A percentile compares a stretch with the other conserved stretches of the same genome.
phyloP scores from a whole-genome alignment of 1,140 invertebrate genomes.

The Mactra quadrangularis region DNA sequence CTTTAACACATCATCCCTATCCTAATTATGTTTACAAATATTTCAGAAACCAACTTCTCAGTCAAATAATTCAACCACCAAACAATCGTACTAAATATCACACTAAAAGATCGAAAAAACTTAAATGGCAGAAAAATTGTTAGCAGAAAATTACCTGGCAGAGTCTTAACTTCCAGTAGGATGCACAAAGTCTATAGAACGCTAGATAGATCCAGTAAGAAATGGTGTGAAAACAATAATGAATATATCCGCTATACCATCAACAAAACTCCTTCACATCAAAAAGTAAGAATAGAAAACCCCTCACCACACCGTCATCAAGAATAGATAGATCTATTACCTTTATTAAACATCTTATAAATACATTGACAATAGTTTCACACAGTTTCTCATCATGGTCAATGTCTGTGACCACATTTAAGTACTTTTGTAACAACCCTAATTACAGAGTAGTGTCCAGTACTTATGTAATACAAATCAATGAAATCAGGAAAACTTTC shows the following conservation, averaged over 20 bases:
- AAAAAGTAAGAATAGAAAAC: no score
- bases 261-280: not conserved
- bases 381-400: conserved; percentile 6
- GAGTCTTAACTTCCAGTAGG: not conserved
- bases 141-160: conserved; percentile 10
- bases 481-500: conserved; percentile 14
- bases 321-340: conserved; percentile 55
- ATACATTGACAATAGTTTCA: conserved; percentile 10
- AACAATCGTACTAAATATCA: no score
- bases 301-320: no score
- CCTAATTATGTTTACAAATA: no score
- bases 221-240: conserved; percentile 32
- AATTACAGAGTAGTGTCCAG: conserved; percentile 32
- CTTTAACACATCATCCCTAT: no score
- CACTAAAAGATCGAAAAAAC: no score
- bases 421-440: conserved; percentile 28
- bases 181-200: not conserved
- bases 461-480: conserved; percentile 35
- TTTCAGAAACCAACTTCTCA: no score
- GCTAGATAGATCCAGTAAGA: not conserved
- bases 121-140: no score
- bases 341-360: conserved; percentile 1
- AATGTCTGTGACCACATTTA: conserved; percentile 6
- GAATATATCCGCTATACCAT: not conserved
- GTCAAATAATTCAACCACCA: no score